A percentile compares a stretch with the other conserved stretches of the same genome.
Evolutionary conservation across 2,888 invertebrate genomes (phyloP).

Genomic region (Lasioglossum leucozonium): DNA sequence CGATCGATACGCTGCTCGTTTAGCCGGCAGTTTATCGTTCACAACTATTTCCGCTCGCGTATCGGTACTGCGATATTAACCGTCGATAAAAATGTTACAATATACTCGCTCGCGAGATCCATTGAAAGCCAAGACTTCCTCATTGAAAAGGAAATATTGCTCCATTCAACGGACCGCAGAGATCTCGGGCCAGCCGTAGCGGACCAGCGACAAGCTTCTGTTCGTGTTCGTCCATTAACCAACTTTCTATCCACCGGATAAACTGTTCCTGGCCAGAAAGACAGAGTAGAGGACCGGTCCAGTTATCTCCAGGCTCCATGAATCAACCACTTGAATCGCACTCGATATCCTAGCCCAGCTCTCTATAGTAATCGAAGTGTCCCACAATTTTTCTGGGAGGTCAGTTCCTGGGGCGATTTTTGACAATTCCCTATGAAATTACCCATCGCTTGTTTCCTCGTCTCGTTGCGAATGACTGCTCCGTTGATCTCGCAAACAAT

Average conservation of each 20-base stretch:
- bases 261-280: constrained; percentile 10
- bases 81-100: neutral
- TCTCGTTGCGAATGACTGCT: neutral
- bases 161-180: neutral
- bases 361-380: neutral
- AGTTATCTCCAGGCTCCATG: constrained; percentile 10
- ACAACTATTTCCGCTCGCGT: neutral
- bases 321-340: neutral
- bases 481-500: neutral
- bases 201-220: neutral
- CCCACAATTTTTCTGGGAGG: constrained; percentile 21
- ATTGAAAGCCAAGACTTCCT: neutral
- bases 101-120: neutral
- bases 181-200: neutral
- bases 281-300: neutral
- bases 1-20: neutral
- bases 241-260: constrained; percentile 17
- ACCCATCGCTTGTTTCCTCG: neutral
- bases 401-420: neutral
- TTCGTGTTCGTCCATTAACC: constrained; percentile 15
- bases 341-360: neutral
- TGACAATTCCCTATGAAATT: neutral
- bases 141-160: constrained; percentile 6
- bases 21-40: neutral
- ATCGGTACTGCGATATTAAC: neutral